phyloP scores from a whole-genome alignment of 1,140 invertebrate species.

The Drosophila ambigua region DNA sequence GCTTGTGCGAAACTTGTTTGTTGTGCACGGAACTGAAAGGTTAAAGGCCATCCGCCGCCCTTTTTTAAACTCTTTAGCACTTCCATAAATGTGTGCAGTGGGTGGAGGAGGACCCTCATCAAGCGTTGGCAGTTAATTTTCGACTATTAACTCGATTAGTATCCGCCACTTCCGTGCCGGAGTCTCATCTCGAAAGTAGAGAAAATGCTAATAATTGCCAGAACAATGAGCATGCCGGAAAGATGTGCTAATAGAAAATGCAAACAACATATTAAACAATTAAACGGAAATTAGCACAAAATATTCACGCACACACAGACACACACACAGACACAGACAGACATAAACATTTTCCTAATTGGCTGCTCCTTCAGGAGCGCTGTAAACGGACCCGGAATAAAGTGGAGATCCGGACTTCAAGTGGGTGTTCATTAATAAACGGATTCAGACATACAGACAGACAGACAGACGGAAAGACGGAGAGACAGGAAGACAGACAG shows the following conservation, averaged over 20 bases:
- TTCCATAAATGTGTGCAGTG: no score
- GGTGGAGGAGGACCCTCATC: neutral
- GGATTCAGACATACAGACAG: constrained; percentile 25
- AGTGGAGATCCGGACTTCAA: constrained; percentile 7
- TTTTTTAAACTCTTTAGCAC: no score
- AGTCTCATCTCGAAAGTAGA: neutral
- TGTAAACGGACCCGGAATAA: neutral
- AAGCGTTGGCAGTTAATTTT: constrained; percentile 14
- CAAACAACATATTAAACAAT: constrained; percentile 82
- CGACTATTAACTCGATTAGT: constrained; percentile 27
- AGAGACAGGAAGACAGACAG: neutral
- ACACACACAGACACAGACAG: constrained; percentile 6
- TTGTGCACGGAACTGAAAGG: no score
- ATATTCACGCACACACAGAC: constrained; percentile 40
- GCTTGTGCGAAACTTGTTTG: no score
- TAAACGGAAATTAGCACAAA: constrained; percentile 80
- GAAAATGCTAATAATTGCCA: constrained; percentile 57
- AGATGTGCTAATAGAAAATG: constrained; percentile 71
- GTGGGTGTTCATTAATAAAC: constrained; percentile 66
- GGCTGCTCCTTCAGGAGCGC: neutral
- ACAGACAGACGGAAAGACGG: neutral
- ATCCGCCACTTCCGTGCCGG: constrained; percentile 2
- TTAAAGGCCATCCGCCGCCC: no score
- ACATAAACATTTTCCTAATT: constrained; percentile 51
- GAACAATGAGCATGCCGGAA: constrained; percentile 62